Evolutionary conservation across 2,888 invertebrate genomes (phyloP), one percentile per base, ranked within the genome.

Genomic region (Polydrusus pterygomalis): DNA sequence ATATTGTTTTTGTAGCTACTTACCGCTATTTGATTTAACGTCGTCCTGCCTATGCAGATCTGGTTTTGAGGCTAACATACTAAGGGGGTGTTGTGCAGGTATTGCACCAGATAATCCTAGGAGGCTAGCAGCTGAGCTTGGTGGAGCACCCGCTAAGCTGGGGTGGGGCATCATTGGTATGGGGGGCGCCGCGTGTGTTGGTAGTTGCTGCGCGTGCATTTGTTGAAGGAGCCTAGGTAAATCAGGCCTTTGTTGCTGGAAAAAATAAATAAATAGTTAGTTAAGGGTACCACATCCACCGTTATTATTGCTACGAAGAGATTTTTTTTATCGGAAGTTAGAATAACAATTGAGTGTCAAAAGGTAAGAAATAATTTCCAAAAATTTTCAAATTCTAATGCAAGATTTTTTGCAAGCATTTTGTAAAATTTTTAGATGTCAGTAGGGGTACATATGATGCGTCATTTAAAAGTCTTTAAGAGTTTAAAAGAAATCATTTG

Each of bases 141-240:
- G 89, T 10, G 90, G 90, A 11, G 89, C 89, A 20, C 90, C 90
- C 5, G 89, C 90, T 62, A 91, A 85, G 20, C 91, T 91, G 3
- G 92, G 92, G 87, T 92, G 92, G 51, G 92, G 92, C 88, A 92
- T 91, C 89, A 95, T 92, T 60, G 92, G 92, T 78, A 91, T 88
- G n/a, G 94, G 93, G 51, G 93, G 93, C 67, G 94, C 93, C 58
- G 92, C 92, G 76, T 93, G 93, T 74, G 92, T 90, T 17, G 90
- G 90, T 80, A 95, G 93, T 88, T 96, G 96, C 83, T 96, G 96
- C 43, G 96, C 96, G 87, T 97, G 97, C 95, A 97, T 96, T 89
- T 97, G 97, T 89, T 97, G 97, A 88, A 96, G 90, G 79, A 94
- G 88, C 87, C 95, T 91, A 40, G 95, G 95, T 82, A 95, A 89